phyloP scores from a whole-genome alignment of 2,888 invertebrate species.

The Pachymerium ferrugineum region DNA sequence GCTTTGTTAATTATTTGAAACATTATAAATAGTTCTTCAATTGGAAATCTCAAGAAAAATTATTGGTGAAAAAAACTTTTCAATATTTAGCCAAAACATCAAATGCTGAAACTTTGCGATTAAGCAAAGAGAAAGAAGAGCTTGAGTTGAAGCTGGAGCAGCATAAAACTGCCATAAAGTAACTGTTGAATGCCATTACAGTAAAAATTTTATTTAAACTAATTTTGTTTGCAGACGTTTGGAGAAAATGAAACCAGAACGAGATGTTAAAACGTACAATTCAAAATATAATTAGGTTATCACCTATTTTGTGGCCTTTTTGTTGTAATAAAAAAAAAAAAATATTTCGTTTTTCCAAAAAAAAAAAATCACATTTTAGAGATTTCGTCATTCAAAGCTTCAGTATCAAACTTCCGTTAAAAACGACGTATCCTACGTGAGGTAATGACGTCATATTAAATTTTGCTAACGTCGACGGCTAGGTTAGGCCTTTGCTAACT shows the following conservation, averaged over 20 bases:
- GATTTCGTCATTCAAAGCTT: too few relatives aligned
- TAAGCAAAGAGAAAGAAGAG: not conserved
- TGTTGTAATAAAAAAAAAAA: too few relatives aligned
- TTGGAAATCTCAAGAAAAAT: constrained; percentile 20
- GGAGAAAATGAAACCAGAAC: not conserved
- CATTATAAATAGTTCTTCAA: not conserved
- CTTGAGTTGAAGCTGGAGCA: not conserved
- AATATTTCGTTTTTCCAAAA: too few relatives aligned
- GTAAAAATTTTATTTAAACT: not conserved
- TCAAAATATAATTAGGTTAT: not conserved
- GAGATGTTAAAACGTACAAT: not conserved
- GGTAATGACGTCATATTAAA: too few relatives aligned
- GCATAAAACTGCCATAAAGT: not conserved
- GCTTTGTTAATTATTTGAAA: not conserved
- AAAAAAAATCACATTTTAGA: too few relatives aligned
- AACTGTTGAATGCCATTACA: not conserved
- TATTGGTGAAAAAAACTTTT: not conserved
- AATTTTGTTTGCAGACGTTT: not conserved
- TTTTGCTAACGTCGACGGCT: too few relatives aligned
- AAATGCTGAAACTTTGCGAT: not conserved
- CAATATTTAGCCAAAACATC: not conserved
- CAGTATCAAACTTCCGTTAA: too few relatives aligned
- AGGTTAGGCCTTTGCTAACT: too few relatives aligned
- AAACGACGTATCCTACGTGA: too few relatives aligned
- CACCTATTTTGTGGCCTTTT: too few relatives aligned